These are phyloP conservation scores for Epizoanthus ramosus DNA, from an alignment of 92 coral and sea anemone species.

Conservation along the genomic window DNA sequence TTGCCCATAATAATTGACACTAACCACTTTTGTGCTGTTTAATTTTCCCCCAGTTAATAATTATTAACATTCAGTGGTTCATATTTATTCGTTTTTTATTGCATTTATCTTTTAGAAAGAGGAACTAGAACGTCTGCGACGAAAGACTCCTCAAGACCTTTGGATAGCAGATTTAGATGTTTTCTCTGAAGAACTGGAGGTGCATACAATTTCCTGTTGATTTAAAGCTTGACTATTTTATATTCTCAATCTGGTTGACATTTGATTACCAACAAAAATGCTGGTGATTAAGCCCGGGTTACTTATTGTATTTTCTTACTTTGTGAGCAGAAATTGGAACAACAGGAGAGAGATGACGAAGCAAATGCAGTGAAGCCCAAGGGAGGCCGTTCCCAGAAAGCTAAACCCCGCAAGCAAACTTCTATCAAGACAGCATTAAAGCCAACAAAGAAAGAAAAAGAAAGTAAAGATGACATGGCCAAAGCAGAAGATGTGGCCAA, in stretches of 20 bases:
- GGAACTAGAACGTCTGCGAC: constrained; percentile 69
- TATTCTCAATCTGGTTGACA: no score
- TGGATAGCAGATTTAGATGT: constrained; percentile 85
- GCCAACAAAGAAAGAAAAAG: background rate
- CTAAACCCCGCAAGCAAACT: constrained; percentile 41
- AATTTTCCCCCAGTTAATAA: background rate
- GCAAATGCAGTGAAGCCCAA: constrained; percentile 22
- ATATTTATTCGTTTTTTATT: background rate
- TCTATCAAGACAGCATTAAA: constrained; percentile 38
- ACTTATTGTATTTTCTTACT: background rate
- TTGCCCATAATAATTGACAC: no score
- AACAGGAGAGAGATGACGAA: constrained; percentile 39
- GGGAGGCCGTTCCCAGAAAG: constrained; percentile 23
- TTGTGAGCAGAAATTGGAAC: constrained; percentile 27
- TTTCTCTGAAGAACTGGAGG: constrained; percentile 77
- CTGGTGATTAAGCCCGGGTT: no score
- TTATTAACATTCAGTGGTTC: background rate
- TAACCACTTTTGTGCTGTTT: background rate
- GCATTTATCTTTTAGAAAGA: constrained; percentile 56
- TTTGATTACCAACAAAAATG: no score
- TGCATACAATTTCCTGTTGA: constrained; percentile 9
- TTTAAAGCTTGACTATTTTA: background rate
- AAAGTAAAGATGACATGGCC: constrained; percentile 7
- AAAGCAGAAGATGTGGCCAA: background rate
- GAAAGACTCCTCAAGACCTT: constrained; percentile 79